A percentile compares a stretch with the other conserved stretches of the same genome.
Conservation (phyloP, 2,888 invertebrate species). For the Maniola hyperantus region DNA sequence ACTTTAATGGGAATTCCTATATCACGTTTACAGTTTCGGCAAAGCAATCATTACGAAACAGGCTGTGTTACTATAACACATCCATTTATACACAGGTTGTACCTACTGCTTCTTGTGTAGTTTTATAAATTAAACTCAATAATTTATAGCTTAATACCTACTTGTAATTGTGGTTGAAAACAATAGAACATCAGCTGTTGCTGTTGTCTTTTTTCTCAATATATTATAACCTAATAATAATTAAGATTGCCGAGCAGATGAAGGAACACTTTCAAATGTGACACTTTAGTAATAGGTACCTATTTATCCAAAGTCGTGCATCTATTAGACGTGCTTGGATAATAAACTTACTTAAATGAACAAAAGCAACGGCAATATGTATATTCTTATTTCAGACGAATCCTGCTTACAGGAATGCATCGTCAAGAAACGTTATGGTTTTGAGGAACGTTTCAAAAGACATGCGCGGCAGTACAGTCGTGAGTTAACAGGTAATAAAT, state of each 20-base stretch:
- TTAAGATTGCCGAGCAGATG: not conserved
- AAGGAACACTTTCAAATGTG: not conserved
- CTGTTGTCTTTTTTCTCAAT: no score
- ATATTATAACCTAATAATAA: no score
- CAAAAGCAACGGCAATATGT: constrained; percentile 1
- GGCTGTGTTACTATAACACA: constrained; percentile 63
- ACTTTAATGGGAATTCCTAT: constrained; percentile 60
- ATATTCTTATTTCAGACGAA: constrained; percentile 11
- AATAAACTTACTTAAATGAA: constrained; percentile 2
- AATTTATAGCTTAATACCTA: not conserved
- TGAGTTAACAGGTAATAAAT: constrained; percentile 61
- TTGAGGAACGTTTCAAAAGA: constrained; percentile 50
- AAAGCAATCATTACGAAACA: constrained; percentile 62
- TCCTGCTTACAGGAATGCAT: constrained; percentile 51
- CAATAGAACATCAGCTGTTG: not conserved
- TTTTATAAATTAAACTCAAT: not conserved
- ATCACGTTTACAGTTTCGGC: constrained; percentile 57
- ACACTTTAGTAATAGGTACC: no score
- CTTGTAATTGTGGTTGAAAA: not conserved
- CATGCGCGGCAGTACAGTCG: constrained; percentile 51
- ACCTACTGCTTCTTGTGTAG: not conserved
- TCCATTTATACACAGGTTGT: constrained; percentile 39
- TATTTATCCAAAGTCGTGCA: not conserved
- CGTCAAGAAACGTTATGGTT: constrained; percentile 53
- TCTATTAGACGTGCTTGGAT: not conserved